Conservation (phyloP, 2,797 vertebrate species). For the Darevskia nairensis region DNA sequence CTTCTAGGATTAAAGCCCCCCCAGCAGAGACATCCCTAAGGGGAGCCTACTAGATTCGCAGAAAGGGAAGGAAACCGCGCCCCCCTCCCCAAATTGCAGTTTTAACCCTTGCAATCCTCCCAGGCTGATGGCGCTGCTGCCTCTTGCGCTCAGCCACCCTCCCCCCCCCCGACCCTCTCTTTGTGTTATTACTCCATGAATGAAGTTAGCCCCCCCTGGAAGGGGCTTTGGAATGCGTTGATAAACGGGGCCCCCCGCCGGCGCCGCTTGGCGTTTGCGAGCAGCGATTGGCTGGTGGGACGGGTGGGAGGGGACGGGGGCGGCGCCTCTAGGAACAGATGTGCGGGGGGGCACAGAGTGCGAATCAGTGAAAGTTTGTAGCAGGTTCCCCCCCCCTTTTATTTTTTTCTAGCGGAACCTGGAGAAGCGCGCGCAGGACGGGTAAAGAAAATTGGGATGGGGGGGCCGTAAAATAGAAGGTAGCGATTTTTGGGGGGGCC, state of each 20-base stretch:
- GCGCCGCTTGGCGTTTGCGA: background rate
- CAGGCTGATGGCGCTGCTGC: too few relatives aligned
- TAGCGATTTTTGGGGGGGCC: background rate
- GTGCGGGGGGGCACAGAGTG: too few relatives aligned
- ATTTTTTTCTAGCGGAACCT: background rate
- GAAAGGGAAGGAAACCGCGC: too few relatives aligned
- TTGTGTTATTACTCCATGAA: background rate
- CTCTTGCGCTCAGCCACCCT: too few relatives aligned
- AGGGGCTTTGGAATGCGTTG: background rate
- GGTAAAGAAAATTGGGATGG: background rate
- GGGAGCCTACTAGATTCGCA: too few relatives aligned
- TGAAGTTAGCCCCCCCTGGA: background rate
- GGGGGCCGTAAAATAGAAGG: too few relatives aligned
- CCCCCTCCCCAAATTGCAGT: too few relatives aligned
- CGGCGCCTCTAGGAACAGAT: background rate
- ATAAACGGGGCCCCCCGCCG: background rate
- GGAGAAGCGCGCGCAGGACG: background rate
- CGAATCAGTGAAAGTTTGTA: background rate
- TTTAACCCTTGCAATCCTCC: too few relatives aligned
- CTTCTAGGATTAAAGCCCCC: too few relatives aligned
- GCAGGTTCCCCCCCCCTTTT: background rate
- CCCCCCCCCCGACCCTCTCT: too few relatives aligned
- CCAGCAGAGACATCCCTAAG: too few relatives aligned
- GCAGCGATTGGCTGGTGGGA: background rate
- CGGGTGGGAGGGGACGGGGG: background rate